These are phyloP conservation scores for Steinernema scapterisci DNA, from an alignment of 2,888 invertebrate species.

Conservation along the genomic window DNA sequence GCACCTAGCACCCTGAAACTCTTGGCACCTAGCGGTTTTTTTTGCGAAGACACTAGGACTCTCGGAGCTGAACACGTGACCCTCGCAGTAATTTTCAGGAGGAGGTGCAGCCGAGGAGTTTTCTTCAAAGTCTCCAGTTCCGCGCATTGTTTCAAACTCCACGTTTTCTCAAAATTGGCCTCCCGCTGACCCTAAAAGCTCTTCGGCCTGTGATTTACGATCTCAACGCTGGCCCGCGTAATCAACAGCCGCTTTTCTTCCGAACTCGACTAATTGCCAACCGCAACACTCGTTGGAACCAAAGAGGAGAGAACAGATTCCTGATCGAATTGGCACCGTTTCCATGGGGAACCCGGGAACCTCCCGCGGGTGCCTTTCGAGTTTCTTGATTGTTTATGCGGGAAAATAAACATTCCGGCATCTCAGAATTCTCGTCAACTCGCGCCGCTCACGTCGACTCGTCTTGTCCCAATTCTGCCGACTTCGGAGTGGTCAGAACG, in stretches of 20 bases:
- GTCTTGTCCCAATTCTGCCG: not conserved
- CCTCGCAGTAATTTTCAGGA: too few species aligned
- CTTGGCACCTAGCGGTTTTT: too few species aligned
- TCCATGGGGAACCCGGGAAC: too few species aligned
- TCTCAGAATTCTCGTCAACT: not conserved
- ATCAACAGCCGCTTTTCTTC: not conserved
- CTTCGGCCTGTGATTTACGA: not conserved
- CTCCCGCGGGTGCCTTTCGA: not conserved
- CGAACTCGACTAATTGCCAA: too few species aligned
- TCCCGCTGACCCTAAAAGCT: not conserved
- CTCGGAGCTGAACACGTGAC: too few species aligned
- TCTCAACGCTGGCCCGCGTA: not conserved
- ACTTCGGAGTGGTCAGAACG: slow-evolving; percentile 1
- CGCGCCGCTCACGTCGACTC: not conserved
- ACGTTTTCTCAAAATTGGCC: not conserved
- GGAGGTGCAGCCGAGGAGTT: too few species aligned
- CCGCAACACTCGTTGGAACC: too few species aligned
- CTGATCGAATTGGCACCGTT: too few species aligned
- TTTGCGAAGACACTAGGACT: too few species aligned
- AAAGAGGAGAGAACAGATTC: too few species aligned
- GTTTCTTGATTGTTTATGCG: slow-evolving; percentile 3
- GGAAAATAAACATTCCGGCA: not conserved
- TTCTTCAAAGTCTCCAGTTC: too few species aligned
- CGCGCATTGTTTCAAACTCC: not conserved
- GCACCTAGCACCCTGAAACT: too few species aligned